Conservation (phyloP, 2,888 invertebrate genomes). For the Blastobasis adustella region DNA sequence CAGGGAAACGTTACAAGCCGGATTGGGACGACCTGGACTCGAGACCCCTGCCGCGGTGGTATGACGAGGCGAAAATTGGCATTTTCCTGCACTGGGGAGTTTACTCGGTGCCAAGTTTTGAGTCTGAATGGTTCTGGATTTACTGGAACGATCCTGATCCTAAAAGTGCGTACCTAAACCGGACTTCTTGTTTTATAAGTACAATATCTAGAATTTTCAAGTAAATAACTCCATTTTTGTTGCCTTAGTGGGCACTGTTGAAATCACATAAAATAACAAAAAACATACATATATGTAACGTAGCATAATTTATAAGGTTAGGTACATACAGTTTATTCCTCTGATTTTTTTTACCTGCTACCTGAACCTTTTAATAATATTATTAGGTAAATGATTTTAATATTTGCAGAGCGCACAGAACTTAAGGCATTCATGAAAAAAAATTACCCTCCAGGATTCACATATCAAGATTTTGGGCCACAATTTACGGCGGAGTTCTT, state of each 20-base stretch:
- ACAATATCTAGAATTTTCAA: too few species aligned
- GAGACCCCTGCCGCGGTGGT: conserved; percentile 90
- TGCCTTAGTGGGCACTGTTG: too few species aligned
- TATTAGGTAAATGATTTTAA: too few species aligned
- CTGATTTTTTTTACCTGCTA: too few species aligned
- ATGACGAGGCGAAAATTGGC: conserved; percentile 91
- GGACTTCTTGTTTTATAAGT: too few species aligned
- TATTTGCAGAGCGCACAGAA: conserved; percentile 8
- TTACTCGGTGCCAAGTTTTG: conserved; percentile 89
- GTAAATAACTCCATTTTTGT: too few species aligned
- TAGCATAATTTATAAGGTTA: too few species aligned
- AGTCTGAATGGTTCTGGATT: conserved; percentile 94
- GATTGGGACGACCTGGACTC: conserved; percentile 90
- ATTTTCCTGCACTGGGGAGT: conserved; percentile 97
- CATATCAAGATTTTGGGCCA: conserved; percentile 93
- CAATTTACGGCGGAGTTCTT: conserved; percentile 94
- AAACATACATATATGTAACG: too few species aligned
- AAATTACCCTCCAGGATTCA: conserved; percentile 88
- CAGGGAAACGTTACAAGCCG: conserved; percentile 70
- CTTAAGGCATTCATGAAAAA: conserved; percentile 82
- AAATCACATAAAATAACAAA: too few species aligned
- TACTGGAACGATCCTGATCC: conserved; percentile 75
- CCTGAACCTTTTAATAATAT: too few species aligned
- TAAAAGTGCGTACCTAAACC: too few species aligned
- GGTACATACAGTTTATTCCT: too few species aligned